A percentile compares a stretch with the other conserved stretches of the same genome.
phyloP scores from a whole-genome alignment of 2,113 vertebrate genomes.

The Dromaius novaehollandiae region DNA sequence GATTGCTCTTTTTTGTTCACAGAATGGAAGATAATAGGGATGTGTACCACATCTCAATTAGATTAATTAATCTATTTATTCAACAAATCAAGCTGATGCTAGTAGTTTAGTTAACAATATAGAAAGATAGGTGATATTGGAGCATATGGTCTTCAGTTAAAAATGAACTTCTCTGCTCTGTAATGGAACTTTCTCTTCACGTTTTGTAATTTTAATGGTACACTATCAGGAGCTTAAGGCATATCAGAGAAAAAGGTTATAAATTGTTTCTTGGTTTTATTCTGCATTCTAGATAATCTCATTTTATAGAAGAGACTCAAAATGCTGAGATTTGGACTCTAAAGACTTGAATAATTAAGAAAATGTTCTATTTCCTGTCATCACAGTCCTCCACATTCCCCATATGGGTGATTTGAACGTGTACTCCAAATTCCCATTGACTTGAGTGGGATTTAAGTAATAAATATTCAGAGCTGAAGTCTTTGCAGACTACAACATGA shows the following conservation, averaged over 20 bases:
- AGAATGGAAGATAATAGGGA: constrained; percentile 32
- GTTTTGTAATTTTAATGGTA: constrained; percentile 2
- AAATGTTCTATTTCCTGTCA: neutral
- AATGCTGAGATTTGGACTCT: neutral
- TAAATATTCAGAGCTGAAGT: neutral
- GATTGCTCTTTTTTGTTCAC: constrained; percentile 35
- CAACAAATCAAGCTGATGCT: constrained; percentile 41
- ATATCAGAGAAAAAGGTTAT: neutral
- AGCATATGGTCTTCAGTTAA: constrained; percentile 25
- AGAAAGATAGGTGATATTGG: constrained; percentile 13
- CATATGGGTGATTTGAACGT: neutral
- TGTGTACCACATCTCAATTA: neutral
- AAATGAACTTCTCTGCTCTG: constrained; percentile 1
- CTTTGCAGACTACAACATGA: neutral
- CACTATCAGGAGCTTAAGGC: neutral
- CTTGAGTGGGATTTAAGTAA: neutral
- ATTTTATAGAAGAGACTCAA: neutral
- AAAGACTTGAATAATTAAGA: neutral
- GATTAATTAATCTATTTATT: constrained; percentile 67
- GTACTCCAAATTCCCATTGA: neutral
- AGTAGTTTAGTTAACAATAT: constrained; percentile 41
- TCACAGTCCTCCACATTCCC: neutral
- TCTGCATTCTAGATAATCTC: neutral
- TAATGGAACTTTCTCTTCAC: neutral
- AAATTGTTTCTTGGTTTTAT: neutral